Evolutionary conservation across 2,113 vertebrate species (phyloP).

Genomic region (human): DNA sequence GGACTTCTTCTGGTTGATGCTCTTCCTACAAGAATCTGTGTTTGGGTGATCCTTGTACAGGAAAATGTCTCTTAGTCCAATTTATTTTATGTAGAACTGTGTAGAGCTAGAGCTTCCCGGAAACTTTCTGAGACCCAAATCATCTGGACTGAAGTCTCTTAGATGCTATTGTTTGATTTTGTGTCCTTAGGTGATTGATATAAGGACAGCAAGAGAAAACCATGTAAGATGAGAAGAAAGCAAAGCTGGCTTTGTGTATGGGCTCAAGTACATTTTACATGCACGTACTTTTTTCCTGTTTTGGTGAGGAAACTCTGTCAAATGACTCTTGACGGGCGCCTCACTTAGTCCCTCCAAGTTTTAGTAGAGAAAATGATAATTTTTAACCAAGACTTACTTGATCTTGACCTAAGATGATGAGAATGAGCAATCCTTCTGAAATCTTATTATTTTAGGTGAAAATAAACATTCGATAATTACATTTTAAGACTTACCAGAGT

Average conservation of each 20-base stretch:
- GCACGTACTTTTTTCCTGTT: neutral
- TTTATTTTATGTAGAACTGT: slow-evolving; percentile 14
- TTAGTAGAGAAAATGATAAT: neutral
- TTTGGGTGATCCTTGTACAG: neutral
- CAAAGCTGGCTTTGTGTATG: neutral
- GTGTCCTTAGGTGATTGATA: neutral
- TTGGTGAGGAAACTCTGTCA: neutral
- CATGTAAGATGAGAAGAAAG: neutral
- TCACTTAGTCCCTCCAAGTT: neutral
- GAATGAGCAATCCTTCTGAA: neutral
- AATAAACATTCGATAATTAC: neutral
- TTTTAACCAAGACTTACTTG: neutral
- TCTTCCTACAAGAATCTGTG: neutral
- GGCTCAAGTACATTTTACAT: neutral
- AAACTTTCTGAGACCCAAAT: neutral
- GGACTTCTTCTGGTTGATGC: neutral
- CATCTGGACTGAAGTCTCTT: slow-evolving; percentile 1
- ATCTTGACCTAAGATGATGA: neutral
- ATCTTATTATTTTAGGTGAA: slow-evolving; percentile 3
- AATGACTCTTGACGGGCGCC: slow-evolving; percentile 12
- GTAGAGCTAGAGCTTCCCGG: neutral
- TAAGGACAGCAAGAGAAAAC: neutral
- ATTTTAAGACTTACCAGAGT: neutral
- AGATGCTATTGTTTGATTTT: neutral
- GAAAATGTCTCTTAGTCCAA: neutral